A percentile compares a stretch with the other conserved stretches of the same genome.
These are phyloP conservation scores for Clarias fuscus DNA, from an alignment of 2,797 vertebrate species.

Conservation along the genomic window DNA sequence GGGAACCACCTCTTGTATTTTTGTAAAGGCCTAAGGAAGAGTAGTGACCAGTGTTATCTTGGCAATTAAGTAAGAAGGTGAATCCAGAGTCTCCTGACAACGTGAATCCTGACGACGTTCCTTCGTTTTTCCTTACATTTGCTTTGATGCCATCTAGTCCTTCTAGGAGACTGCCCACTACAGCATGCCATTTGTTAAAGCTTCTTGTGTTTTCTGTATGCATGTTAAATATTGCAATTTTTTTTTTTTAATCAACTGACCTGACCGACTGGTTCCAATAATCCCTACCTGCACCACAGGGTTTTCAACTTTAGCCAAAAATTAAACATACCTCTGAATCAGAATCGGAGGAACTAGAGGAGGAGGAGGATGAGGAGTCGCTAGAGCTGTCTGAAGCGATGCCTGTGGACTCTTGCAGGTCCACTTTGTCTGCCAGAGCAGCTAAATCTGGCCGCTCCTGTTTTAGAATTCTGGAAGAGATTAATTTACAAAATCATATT, in stretches of 20 bases:
- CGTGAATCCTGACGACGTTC: no score
- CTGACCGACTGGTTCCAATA: neutral
- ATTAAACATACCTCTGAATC: conserved; percentile 83
- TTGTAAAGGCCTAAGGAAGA: neutral
- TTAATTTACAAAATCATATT: neutral
- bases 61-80: neutral
- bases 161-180: neutral
- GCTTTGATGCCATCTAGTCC: neutral
- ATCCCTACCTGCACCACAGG: no score
- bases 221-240: neutral
- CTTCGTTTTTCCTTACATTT: neutral
- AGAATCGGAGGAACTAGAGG: conserved; percentile 89
- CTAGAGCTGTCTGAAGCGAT: conserved; percentile 97
- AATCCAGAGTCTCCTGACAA: no score
- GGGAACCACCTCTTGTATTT: no score
- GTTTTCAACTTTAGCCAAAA: neutral
- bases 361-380: conserved; percentile 94
- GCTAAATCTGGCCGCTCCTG: conserved; percentile 93
- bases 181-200: neutral
- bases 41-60: neutral
- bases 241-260: no score
- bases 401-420: conserved; percentile 95
- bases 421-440: conserved; percentile 89
- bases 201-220: neutral
- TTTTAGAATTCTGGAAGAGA: conserved; percentile 84